A percentile compares a stretch with the other conserved stretches of the same genome.
These are phyloP conservation scores for Cataglyphis cursor DNA, from an alignment of 2,888 invertebrate genomes.

Conservation along the genomic window DNA sequence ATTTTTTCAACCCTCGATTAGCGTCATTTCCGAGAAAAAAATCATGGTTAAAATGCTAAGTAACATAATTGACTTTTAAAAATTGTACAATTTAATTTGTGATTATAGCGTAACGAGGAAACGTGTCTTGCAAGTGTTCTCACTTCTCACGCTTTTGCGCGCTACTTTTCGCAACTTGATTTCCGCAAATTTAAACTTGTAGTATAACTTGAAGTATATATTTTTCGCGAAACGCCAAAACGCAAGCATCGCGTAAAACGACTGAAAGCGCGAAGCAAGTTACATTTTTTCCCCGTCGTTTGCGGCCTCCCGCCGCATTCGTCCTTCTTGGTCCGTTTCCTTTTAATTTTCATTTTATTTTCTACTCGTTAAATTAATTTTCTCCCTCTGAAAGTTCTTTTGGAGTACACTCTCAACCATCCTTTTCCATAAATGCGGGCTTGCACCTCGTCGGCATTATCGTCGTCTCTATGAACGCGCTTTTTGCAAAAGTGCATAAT, in stretches of 20 bases:
- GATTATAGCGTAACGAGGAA: neutral
- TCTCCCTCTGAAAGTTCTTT: neutral
- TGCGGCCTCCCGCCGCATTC: neutral
- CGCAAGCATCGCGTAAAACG: neutral
- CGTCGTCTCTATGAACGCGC: slow-evolving; percentile 9
- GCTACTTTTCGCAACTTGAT: neutral
- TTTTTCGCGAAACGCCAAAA: slow-evolving; percentile 3
- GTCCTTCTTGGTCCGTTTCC: neutral
- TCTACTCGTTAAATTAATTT: slow-evolving; percentile 45
- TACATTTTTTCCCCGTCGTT: neutral
- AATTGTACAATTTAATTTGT: neutral
- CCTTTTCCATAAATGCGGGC: slow-evolving; percentile 29
- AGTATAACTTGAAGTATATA: neutral
- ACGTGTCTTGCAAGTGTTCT: neutral
- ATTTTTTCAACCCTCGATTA: neutral
- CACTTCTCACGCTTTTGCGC: neutral
- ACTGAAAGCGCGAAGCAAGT: slow-evolving; percentile 21
- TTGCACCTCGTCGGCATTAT: slow-evolving; percentile 28
- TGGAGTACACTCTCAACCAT: neutral
- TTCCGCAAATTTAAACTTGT: neutral
- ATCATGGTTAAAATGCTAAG: neutral
- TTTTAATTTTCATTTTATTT: slow-evolving; percentile 25
- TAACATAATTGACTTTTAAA: neutral
- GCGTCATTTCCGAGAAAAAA: neutral
- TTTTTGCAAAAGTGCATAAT: slow-evolving; percentile 25